These are phyloP conservation scores for Trichogramma dendrolimi DNA, from an alignment of 2,888 invertebrate genomes.

Conservation along the genomic window DNA sequence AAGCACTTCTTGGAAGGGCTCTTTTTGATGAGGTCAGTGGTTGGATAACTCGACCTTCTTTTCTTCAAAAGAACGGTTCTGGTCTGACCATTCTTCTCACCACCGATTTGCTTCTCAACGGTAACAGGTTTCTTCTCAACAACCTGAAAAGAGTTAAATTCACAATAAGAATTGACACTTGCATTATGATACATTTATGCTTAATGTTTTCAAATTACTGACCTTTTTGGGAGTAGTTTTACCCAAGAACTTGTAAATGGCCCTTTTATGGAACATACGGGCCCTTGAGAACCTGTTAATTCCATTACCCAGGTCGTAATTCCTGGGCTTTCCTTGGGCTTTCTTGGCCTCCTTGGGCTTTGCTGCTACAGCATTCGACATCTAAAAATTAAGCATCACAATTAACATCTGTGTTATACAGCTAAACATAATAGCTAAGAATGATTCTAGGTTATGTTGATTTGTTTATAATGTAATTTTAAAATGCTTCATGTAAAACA, in stretches of 20 bases:
- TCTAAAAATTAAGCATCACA: too few relatives aligned
- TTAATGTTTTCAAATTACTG: conserved; percentile 17
- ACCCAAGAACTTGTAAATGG: conserved; percentile 65
- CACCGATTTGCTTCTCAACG: conserved; percentile 83
- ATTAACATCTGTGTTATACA: too few relatives aligned
- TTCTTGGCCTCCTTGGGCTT: conserved; percentile 41
- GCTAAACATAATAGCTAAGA: too few relatives aligned
- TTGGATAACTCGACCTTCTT: conserved; percentile 75
- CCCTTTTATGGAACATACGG: conserved; percentile 76
- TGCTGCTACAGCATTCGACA: too few relatives aligned
- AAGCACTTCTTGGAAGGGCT: conserved; percentile 72
- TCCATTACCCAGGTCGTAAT: conserved; percentile 84
- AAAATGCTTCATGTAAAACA: too few relatives aligned
- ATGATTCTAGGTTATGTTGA: too few relatives aligned
- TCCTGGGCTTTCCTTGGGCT: conserved; percentile 65
- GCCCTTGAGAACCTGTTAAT: conserved; percentile 77
- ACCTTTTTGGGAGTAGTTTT: conserved; percentile 67
- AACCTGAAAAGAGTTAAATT: conserved; percentile 1
- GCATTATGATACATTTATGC: not conserved
- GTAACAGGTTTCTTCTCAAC: conserved; percentile 63
- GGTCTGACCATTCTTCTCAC: conserved; percentile 93
- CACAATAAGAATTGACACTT: not conserved
- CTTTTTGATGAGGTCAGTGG: conserved; percentile 69
- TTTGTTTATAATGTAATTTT: too few relatives aligned
- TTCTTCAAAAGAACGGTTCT: conserved; percentile 78